phyloP scores from a whole-genome alignment of 2,888 invertebrate genomes.

The Cyrtodaria siliqua region DNA sequence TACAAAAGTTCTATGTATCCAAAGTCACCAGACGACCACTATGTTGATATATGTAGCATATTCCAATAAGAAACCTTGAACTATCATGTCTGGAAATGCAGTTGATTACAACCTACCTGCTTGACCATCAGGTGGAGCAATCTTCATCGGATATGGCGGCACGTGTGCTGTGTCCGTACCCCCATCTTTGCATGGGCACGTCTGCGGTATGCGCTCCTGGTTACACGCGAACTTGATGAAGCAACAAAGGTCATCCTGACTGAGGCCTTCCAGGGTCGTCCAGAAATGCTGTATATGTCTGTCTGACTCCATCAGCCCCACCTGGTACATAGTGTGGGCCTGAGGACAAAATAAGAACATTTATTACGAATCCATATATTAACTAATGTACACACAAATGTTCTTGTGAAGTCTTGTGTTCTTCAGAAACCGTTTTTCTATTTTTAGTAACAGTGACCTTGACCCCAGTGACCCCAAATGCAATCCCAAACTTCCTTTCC shows the following conservation, averaged over 20 bases:
- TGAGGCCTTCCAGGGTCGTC: constrained; percentile 82
- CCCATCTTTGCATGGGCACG: constrained; percentile 83
- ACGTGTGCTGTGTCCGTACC: constrained; percentile 83
- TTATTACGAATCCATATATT: too few relatives aligned
- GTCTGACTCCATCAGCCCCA: constrained; percentile 84
- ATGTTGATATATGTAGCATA: too few relatives aligned
- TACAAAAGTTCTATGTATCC: too few relatives aligned
- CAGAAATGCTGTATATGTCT: constrained; percentile 85
- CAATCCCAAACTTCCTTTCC: too few relatives aligned
- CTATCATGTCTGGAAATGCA: too few relatives aligned
- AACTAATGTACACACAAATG: too few relatives aligned
- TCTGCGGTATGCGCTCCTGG: constrained; percentile 85
- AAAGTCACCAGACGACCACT: too few relatives aligned
- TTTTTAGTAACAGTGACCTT: too few relatives aligned
- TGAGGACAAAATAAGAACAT: constrained; percentile 55
- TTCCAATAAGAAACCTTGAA: too few relatives aligned
- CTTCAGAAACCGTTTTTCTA: too few relatives aligned
- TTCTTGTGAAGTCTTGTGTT: too few relatives aligned
- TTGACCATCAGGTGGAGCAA: constrained; percentile 85
- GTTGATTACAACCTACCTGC: constrained; percentile 74
- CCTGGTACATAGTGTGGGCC: constrained; percentile 86
- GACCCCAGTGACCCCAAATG: too few relatives aligned
- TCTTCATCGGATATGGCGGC: constrained; percentile 86
- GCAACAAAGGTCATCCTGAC: constrained; percentile 82
- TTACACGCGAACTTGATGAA: constrained; percentile 86